A percentile compares a stretch with the other conserved stretches of the same genome.
phyloP scores from a whole-genome alignment of 2,888 invertebrate species.

The Zygaena filipendulae region DNA sequence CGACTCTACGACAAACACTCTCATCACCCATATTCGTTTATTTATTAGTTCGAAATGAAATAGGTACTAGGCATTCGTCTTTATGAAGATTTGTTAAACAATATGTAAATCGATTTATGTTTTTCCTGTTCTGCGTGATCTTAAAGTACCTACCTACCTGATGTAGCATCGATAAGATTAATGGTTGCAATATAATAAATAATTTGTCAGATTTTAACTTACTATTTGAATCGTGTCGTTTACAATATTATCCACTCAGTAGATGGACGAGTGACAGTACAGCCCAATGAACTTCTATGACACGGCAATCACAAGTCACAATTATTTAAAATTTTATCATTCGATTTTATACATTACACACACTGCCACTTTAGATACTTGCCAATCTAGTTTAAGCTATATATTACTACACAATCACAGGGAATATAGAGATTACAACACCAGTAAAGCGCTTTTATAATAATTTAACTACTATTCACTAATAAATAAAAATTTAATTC shows the following conservation, averaged over 20 bases:
- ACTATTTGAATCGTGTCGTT: slow-evolving; percentile 65
- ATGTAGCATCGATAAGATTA: no score
- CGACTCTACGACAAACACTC: slow-evolving; percentile 39
- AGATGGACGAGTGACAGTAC: slow-evolving; percentile 37
- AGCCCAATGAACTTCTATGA: slow-evolving; percentile 40
- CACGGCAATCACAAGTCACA: slow-evolving; percentile 25
- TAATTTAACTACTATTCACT: slow-evolving; percentile 63
- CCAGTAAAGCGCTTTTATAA: slow-evolving; percentile 46
- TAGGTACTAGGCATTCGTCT: no score
- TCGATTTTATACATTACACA: slow-evolving; percentile 22
- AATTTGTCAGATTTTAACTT: slow-evolving; percentile 29
- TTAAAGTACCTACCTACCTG: not conserved
- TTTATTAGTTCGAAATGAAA: no score
- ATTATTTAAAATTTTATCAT: not conserved
- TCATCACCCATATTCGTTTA: slow-evolving; percentile 21
- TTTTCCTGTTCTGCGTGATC: no score
- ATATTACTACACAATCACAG: slow-evolving; percentile 60
- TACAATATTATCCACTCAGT: slow-evolving; percentile 56
- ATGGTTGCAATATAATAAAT: no score
- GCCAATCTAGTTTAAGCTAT: slow-evolving; percentile 39
- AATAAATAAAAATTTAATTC: slow-evolving; percentile 61
- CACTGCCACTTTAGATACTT: slow-evolving; percentile 49
- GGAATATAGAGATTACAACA: slow-evolving; percentile 47
- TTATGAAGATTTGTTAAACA: no score
- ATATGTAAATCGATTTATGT: no score